Percentiles rank a stretch among this genome's conserved stretches.
phyloP scores from a whole-genome alignment of 2,113 vertebrate species.

The Proterorhinus semilunaris region DNA sequence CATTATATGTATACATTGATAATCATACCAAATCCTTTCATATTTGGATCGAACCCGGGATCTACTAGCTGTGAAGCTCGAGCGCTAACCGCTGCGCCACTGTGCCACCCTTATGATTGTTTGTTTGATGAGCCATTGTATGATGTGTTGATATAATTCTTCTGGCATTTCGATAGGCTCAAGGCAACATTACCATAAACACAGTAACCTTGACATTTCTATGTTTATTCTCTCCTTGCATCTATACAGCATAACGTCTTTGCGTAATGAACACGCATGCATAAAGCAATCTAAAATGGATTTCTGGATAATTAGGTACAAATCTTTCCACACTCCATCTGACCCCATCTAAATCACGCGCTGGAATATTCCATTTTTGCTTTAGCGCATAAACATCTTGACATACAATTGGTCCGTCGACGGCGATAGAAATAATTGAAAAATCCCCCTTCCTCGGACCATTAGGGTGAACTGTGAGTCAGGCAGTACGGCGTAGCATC shows the following conservation, averaged over 20 bases:
- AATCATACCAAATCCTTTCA: no score
- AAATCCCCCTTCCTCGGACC: not conserved
- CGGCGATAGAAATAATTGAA: constrained; percentile 1
- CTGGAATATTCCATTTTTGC: not conserved
- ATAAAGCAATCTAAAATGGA: not conserved
- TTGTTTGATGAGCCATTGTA: not conserved
- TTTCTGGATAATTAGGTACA: not conserved
- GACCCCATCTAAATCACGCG: not conserved
- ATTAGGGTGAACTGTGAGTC: constrained; percentile 8
- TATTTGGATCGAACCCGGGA: no score
- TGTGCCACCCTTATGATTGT: no score
- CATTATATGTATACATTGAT: no score
- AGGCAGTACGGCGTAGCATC: constrained; percentile 14
- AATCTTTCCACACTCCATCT: not conserved
- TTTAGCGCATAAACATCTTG: not conserved
- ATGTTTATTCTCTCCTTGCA: not conserved
- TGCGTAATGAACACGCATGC: not conserved
- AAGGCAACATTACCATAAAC: not conserved
- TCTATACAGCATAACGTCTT: not conserved
- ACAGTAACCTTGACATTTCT: not conserved
- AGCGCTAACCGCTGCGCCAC: no score
- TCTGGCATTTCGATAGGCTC: not conserved
- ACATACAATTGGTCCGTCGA: not conserved
- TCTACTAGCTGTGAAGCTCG: no score
- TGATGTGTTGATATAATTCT: not conserved